These are phyloP conservation scores for Laothoe populi DNA, from an alignment of 2,888 invertebrate genomes.

Conservation along the genomic window DNA sequence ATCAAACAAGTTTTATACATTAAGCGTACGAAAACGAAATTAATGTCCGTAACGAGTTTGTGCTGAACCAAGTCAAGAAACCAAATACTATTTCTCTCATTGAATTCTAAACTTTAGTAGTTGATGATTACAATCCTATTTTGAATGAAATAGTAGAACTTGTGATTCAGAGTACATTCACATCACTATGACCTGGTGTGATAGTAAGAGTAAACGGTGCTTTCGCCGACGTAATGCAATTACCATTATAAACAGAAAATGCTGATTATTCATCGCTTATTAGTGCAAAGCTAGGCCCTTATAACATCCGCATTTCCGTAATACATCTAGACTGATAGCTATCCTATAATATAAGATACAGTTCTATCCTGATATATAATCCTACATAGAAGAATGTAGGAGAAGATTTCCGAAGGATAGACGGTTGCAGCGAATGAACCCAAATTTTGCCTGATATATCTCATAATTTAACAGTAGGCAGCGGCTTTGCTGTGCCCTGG, in stretches of 20 bases:
- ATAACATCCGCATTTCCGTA: background rate
- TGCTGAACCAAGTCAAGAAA: background rate
- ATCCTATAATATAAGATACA: too few species aligned
- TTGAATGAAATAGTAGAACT: background rate
- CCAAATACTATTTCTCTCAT: background rate
- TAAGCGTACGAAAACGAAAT: constrained; percentile 1
- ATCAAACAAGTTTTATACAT: background rate
- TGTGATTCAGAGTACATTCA: constrained; percentile 1
- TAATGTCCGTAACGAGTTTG: constrained; percentile 8
- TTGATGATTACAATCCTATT: background rate
- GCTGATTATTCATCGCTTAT: constrained; percentile 6
- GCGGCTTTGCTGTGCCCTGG: too few species aligned
- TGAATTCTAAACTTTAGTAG: background rate
- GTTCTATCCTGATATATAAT: too few species aligned
- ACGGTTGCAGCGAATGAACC: too few species aligned
- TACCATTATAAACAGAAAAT: constrained; percentile 14
- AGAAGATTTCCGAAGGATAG: too few species aligned
- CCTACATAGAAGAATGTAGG: too few species aligned
- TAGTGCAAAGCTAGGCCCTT: background rate
- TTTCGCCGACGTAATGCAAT: constrained; percentile 20
- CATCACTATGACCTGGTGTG: constrained; percentile 12
- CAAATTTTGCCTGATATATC: too few species aligned
- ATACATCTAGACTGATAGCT: too few species aligned
- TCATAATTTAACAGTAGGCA: too few species aligned
- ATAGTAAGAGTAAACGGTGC: constrained; percentile 17